Base-by-base conservation (phyloP, 2,888 invertebrate genomes). In the Reticulitermes lucifugus region DNA sequence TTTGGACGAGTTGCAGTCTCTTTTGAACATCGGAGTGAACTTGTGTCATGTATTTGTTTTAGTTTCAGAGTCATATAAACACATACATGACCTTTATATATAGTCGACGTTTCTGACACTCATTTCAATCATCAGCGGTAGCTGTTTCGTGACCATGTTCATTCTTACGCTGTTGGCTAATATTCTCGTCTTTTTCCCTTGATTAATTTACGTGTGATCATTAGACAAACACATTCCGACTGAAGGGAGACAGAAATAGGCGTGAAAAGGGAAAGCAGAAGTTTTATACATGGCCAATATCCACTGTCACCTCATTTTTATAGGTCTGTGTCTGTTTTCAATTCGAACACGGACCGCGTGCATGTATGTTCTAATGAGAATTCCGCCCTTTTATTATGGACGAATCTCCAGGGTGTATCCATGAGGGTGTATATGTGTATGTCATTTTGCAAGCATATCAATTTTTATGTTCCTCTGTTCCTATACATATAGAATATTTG, bases 361-460 rank as follows among this genome's bases (percentile, higher is more conserved):
- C 81, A 73, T 82, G 82, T 84, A 81, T 73, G 70, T 35, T 84
- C 79, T 84, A 84, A 84, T 84, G 80, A 84, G 84, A 80, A 79
- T 60, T 84, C 70, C 65, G 65, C 70, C 84, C 80, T 81, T 79
- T 79, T 81, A 80, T 71, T 84, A 80, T 80, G 80, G 65, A 22
- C 65, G 35, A 84, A 60, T 51, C 84, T 81, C 84, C 51, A 51
- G 84, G 84, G 84, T 80, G 84, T 79, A 84, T 84, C 71, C 71
- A 71, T 29, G 71, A 29, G 71, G 41, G 43, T 75, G 75, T 46
- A 51, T 77, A 46, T n/a, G 46, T n/a, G 51, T 77, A 77, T 77
- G 77, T 77, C 77, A 77, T 77, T 77, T 77, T 77, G 46, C 46
- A 21, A 77, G 51, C 77, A 21, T 46, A 77, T 77, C 77, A 77